These are phyloP conservation scores for Mesoclemmys tuberculata DNA, from an alignment of 2,113 vertebrate genomes.

Conservation along the genomic window DNA sequence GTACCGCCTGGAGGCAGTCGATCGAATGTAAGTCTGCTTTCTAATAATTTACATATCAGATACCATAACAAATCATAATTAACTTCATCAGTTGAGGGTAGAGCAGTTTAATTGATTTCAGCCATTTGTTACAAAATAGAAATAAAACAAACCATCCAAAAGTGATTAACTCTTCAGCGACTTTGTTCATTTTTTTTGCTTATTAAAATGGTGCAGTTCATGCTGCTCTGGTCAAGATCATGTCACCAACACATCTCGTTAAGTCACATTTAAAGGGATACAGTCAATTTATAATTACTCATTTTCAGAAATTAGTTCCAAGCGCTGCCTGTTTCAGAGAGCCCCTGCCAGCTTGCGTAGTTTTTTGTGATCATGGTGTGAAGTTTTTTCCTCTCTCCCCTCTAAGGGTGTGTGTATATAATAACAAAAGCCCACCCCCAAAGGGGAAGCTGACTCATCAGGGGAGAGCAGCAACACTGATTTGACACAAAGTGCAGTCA, in stretches of 20 bases:
- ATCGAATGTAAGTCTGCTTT: conserved; percentile 92
- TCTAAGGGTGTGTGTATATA: neutral
- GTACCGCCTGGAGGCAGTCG: conserved; percentile 94
- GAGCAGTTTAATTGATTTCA: conserved; percentile 86
- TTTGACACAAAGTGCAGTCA: neutral
- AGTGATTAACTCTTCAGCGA: conserved; percentile 77
- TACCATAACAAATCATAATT: conserved; percentile 89
- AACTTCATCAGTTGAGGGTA: conserved; percentile 85
- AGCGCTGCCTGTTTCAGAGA: neutral
- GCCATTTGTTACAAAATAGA: conserved; percentile 85
- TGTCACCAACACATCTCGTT: neutral
- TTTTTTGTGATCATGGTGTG: neutral
- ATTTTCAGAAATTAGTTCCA: too few species aligned
- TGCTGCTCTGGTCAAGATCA: conserved; percentile 5
- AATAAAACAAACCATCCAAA: conserved; percentile 83
- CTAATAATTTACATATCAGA: conserved; percentile 85
- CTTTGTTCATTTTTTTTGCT: conserved; percentile 66
- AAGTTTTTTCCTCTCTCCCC: neutral
- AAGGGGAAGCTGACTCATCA: neutral
- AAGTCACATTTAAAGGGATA: neutral
- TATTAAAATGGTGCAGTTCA: neutral
- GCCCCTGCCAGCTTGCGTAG: neutral
- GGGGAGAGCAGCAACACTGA: neutral
- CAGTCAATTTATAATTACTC: neutral
- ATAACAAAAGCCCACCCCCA: neutral